Percentiles rank a stretch among this genome's conserved stretches.
phyloP scores from a whole-genome alignment of 2,113 vertebrate species.

The Dicentrarchus labrax region DNA sequence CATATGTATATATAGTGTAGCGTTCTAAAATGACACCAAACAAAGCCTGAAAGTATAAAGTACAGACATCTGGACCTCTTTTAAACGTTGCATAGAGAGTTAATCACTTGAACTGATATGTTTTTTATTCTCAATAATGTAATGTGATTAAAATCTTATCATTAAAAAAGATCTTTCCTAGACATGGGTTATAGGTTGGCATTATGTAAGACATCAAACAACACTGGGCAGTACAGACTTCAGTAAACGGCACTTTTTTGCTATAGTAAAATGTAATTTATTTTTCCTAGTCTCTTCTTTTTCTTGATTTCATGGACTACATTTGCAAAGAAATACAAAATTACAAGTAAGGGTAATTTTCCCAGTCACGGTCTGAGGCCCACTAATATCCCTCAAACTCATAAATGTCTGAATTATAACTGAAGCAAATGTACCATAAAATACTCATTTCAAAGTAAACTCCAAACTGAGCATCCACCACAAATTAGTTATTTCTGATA shows the following conservation, averaged over 20 bases:
- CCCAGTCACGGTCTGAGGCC: constrained; percentile 55
- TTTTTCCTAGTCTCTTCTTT: constrained; percentile 31
- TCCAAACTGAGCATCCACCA: constrained; percentile 46
- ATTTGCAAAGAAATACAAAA: constrained; percentile 68
- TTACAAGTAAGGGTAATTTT: constrained; percentile 69
- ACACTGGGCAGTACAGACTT: background rate
- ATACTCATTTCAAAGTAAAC: constrained; percentile 64
- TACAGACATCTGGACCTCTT: background rate
- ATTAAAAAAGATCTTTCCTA: background rate
- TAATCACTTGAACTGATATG: background rate
- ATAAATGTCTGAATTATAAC: constrained; percentile 70
- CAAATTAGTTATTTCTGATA: constrained; percentile 54
- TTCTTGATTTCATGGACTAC: constrained; percentile 45
- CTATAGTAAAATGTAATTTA: constrained; percentile 44
- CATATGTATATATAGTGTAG: no score
- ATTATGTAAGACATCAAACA: constrained; percentile 14
- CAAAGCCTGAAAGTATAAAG: background rate
- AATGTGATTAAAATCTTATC: constrained; percentile 11
- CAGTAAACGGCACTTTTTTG: constrained; percentile 6
- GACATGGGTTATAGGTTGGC: background rate
- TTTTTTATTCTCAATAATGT: background rate
- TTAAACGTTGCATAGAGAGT: background rate
- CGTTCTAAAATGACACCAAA: background rate
- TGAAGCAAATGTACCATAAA: constrained; percentile 65
- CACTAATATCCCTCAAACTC: constrained; percentile 71